Conservation (phyloP, 2,888 invertebrate genomes). For the Tryphoninae sp. region DNA sequence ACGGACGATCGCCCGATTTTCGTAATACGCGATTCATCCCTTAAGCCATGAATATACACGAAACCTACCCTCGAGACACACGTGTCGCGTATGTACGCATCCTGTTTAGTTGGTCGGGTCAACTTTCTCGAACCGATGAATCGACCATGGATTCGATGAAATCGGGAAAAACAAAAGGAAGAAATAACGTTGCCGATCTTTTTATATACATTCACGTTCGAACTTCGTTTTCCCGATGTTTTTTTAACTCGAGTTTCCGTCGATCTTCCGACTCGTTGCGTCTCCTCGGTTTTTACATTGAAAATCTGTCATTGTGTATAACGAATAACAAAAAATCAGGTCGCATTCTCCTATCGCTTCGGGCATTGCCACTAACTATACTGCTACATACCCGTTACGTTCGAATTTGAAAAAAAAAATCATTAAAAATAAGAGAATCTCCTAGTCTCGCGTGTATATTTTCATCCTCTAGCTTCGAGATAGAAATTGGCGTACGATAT, state of each 20-base stretch:
- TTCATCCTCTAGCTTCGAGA: background rate
- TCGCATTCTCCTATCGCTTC: slow-evolving; percentile 24
- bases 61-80: too few relatives aligned
- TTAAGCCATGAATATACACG: too few relatives aligned
- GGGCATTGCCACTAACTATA: background rate
- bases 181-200: background rate
- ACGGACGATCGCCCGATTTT: too few relatives aligned
- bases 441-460: background rate
- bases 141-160: background rate
- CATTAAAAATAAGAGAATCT: too few relatives aligned
- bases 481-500: background rate
- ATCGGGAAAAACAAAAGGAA: background rate
- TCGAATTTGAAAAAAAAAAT: background rate
- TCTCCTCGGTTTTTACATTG: slow-evolving; percentile 3
- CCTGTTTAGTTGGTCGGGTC: too few relatives aligned
- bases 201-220: background rate
- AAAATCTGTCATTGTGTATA: slow-evolving; percentile 29
- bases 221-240: background rate
- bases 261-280: background rate
- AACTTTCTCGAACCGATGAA: background rate
- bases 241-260: slow-evolving; percentile 4
- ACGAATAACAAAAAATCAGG: slow-evolving; percentile 46
- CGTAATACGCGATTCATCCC: too few relatives aligned
- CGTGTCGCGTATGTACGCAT: too few relatives aligned
- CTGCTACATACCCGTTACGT: background rate